Percentiles rank a stretch among this genome's conserved stretches.
Conservation (phyloP, 1,140 invertebrate genomes). For the Trigoniulus corallinus region DNA sequence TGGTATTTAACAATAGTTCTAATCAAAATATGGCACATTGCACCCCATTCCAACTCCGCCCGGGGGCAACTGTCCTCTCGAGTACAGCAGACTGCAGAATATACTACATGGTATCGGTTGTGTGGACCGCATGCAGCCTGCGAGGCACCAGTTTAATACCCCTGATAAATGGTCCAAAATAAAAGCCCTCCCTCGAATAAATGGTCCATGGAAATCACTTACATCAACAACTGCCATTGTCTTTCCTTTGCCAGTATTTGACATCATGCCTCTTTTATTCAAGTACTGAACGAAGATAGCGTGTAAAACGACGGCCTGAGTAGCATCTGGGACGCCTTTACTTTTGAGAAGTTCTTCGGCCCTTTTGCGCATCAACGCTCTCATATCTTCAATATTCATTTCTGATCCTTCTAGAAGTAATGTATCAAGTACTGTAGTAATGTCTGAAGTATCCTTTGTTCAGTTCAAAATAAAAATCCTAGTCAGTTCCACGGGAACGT, state of each 20-base stretch:
- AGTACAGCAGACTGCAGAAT: slow-evolving; percentile 3
- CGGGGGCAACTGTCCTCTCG: slow-evolving; percentile 8
- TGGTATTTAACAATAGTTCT: no score
- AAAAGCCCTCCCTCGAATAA: not conserved
- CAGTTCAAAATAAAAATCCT: not conserved
- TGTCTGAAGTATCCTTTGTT: not conserved
- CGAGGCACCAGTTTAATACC: no score
- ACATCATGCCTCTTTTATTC: slow-evolving; percentile 16
- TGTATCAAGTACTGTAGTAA: not conserved
- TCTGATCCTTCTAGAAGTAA: slow-evolving; percentile 14
- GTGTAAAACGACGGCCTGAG: slow-evolving; percentile 17
- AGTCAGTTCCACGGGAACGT: not conserved
- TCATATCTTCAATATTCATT: slow-evolving; percentile 14
- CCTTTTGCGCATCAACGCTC: slow-evolving; percentile 18
- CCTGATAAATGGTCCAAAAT: no score
- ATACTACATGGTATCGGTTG: no score
- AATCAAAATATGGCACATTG: no score
- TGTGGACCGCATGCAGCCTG: no score
- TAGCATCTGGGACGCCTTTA: slow-evolving; percentile 9
- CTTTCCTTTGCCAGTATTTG: slow-evolving; percentile 14
- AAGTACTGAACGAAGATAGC: slow-evolving; percentile 18
- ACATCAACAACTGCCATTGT: slow-evolving; percentile 17
- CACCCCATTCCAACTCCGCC: no score
- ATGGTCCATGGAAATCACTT: no score
- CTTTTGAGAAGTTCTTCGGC: slow-evolving; percentile 17